Evolutionary conservation across 2,113 vertebrate species (phyloP).

Genomic region (Syrrhaptes paradoxus): DNA sequence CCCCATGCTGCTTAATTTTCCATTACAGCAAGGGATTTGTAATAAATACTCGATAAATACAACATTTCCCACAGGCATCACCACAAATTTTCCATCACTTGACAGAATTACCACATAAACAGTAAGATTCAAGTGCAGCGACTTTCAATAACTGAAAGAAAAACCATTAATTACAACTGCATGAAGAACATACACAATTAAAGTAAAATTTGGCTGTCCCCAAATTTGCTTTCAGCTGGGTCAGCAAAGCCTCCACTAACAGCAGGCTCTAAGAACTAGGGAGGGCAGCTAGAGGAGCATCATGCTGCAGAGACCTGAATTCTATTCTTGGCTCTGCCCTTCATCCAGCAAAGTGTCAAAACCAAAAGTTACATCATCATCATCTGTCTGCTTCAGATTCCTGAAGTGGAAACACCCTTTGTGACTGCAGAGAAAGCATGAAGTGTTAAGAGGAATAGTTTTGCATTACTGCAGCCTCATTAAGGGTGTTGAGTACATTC

Average conservation of each 20-base stretch:
- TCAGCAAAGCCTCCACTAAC: not conserved
- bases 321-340: constrained; percentile 34
- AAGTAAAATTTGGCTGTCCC: not conserved
- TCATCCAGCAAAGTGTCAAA: constrained; percentile 8
- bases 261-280: not conserved
- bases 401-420: not conserved
- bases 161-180: not conserved
- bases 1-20: not conserved
- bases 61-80: not conserved
- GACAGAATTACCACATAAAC: not conserved
- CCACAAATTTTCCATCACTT: not conserved
- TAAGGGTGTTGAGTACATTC: not conserved
- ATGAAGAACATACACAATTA: not conserved
- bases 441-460: not conserved
- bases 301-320: not conserved
- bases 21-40: not conserved
- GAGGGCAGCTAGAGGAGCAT: not conserved
- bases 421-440: not conserved
- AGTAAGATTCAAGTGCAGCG: not conserved
- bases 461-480: not conserved
- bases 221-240: not conserved
- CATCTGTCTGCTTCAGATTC: not conserved
- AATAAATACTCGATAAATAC: not conserved
- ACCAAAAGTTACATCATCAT: not conserved
- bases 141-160: not conserved